phyloP scores from a whole-genome alignment of 2,888 invertebrate species.

The Phlogophora meticulosa region DNA sequence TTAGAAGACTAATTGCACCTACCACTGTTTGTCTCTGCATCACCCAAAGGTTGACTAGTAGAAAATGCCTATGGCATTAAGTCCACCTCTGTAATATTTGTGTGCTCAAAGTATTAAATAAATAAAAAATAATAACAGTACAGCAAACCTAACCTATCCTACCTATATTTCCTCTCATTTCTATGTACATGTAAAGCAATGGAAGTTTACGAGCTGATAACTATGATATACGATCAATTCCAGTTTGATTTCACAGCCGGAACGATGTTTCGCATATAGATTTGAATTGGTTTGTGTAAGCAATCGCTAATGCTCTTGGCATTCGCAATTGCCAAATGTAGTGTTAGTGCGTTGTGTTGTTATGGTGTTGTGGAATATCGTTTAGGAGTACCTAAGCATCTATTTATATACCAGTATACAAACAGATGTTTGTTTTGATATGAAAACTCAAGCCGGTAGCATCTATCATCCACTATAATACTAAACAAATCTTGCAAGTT shows the following conservation, averaged over 20 bases:
- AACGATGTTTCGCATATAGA: slow-evolving; percentile 58
- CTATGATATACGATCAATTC: slow-evolving; percentile 51
- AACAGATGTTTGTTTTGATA: slow-evolving; percentile 4
- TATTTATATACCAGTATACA: background rate
- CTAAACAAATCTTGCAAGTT: background rate
- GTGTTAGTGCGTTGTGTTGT: slow-evolving; percentile 18
- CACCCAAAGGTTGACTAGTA: too few species aligned
- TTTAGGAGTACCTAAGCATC: background rate
- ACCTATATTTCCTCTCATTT: slow-evolving; percentile 11
- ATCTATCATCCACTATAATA: background rate
- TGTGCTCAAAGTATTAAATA: too few species aligned
- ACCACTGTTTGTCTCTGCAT: too few species aligned
- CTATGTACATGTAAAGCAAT: slow-evolving; percentile 40
- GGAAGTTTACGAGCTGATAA: slow-evolving; percentile 49
- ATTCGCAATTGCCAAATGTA: slow-evolving; percentile 52
- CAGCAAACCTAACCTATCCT: background rate
- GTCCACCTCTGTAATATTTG: too few species aligned
- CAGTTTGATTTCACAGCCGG: slow-evolving; percentile 40
- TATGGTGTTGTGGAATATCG: slow-evolving; percentile 15
- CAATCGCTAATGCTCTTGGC: slow-evolving; percentile 56
- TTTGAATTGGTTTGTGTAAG: slow-evolving; percentile 58
- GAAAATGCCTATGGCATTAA: too few species aligned
- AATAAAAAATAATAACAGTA: background rate
- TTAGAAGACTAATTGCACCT: slow-evolving; percentile 8
- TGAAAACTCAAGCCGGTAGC: background rate